Percentiles rank a stretch among this genome's conserved stretches.
These are phyloP conservation scores for Notothenia rossii DNA, from an alignment of 2,113 vertebrate species.

Conservation along the genomic window DNA sequence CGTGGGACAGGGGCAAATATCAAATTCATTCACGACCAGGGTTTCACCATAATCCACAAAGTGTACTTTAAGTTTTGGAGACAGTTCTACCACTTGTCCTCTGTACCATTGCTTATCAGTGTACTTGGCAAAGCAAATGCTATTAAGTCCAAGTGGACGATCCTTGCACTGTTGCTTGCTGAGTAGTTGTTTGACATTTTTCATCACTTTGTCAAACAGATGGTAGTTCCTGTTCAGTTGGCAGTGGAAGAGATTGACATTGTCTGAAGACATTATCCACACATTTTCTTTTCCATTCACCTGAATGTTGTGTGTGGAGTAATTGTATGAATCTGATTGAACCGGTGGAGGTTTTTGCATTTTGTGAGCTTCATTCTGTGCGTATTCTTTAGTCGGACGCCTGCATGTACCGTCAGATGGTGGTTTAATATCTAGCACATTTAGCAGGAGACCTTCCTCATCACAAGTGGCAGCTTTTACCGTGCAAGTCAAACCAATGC, in stretches of 20 bases:
- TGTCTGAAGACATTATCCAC: constrained; percentile 83
- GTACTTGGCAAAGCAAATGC: constrained; percentile 88
- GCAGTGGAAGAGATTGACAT: constrained; percentile 87
- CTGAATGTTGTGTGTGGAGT: constrained; percentile 84
- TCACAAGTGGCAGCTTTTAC: constrained; percentile 46
- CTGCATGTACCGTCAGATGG: constrained; percentile 8
- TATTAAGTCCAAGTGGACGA: constrained; percentile 51
- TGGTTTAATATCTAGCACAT: constrained; percentile 56
- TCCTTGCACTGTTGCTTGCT: constrained; percentile 42
- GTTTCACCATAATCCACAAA: constrained; percentile 93
- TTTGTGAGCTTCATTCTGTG: constrained; percentile 60
- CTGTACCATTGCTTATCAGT: constrained; percentile 89
- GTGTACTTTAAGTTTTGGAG: constrained; percentile 80
- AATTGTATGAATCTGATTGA: constrained; percentile 81
- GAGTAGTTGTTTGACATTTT: constrained; percentile 72
- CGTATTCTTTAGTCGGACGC: constrained; percentile 32
- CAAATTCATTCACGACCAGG: constrained; percentile 73
- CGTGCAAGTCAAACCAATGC: constrained; percentile 33
- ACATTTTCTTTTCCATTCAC: constrained; percentile 85
- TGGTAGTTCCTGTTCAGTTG: constrained; percentile 85
- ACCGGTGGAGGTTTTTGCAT: constrained; percentile 66
- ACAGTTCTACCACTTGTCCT: constrained; percentile 79
- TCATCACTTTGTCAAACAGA: constrained; percentile 78
- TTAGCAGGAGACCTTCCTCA: constrained; percentile 42
- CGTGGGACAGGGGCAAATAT: constrained; percentile 82